Conservation (phyloP, 2,888 invertebrate species). For the Philonicus albiceps region DNA sequence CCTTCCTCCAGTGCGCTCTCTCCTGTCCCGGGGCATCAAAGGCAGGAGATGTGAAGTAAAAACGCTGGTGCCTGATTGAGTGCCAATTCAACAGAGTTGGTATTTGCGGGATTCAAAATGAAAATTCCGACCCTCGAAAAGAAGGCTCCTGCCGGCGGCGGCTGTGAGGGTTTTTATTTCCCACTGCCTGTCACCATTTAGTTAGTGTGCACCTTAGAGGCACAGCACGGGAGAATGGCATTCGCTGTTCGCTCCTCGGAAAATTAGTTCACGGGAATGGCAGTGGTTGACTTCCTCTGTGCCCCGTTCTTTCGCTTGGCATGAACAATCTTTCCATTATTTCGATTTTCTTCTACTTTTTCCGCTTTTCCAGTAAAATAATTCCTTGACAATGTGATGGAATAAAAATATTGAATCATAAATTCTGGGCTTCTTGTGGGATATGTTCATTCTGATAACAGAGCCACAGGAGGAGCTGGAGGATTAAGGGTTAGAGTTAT, state of each 20-base stretch:
- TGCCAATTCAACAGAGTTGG: constrained; percentile 27
- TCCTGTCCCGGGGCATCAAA: background rate
- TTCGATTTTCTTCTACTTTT: background rate
- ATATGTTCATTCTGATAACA: background rate
- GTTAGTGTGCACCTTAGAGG: background rate
- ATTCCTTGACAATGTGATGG: background rate
- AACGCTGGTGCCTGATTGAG: constrained; percentile 28
- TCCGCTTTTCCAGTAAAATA: background rate
- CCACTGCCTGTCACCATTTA: constrained; percentile 6
- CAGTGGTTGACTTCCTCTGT: background rate
- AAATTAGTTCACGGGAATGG: constrained; percentile 16
- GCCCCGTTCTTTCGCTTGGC: background rate
- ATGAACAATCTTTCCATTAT: background rate
- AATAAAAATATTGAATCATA: background rate
- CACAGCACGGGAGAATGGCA: background rate
- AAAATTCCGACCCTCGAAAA: constrained; percentile 24
- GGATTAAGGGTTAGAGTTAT: background rate
- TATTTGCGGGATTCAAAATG: constrained; percentile 30
- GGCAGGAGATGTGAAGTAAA: constrained; percentile 17
- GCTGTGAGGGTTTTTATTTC: background rate
- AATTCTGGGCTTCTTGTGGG: background rate
- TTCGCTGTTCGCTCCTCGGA: background rate
- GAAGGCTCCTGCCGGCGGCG: background rate
- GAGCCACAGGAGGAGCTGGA: background rate
- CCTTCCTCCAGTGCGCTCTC: background rate